phyloP scores from a whole-genome alignment of 2,797 vertebrate species.

The Pelobates cultripes region DNA sequence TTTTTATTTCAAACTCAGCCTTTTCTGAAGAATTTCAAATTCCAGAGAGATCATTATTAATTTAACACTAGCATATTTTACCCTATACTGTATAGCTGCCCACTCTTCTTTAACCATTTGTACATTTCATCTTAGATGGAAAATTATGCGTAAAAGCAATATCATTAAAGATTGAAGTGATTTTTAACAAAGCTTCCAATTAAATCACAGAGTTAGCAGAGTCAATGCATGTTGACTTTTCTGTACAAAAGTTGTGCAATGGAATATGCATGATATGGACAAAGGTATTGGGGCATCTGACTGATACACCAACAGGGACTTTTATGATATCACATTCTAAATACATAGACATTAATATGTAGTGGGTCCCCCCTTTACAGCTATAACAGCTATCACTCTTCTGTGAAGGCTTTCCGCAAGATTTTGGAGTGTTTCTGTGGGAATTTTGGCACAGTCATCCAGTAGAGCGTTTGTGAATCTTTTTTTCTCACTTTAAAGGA shows the following conservation, averaged over 20 bases:
- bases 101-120: constrained; percentile 65
- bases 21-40: constrained; percentile 97
- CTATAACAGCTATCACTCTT: no score
- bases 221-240: constrained; percentile 58
- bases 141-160: constrained; percentile 69
- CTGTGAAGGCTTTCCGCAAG: no score
- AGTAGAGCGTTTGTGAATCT: no score
- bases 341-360: no score
- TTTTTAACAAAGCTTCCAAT: constrained; percentile 72
- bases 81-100: constrained; percentile 75
- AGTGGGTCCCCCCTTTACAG: no score
- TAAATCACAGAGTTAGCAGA: constrained; percentile 67
- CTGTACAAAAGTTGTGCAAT: neutral
- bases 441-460: no score
- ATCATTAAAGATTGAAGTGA: constrained; percentile 67
- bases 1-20: constrained; percentile 92
- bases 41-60: constrained; percentile 96
- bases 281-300: no score
- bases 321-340: no score
- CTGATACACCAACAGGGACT: no score
- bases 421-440: no score
- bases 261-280: no score
- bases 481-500: no score
- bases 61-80: constrained; percentile 82
- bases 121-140: constrained; percentile 58